These are phyloP conservation scores for Triplophysa siluroides DNA, from an alignment of 2,113 vertebrate species.

Conservation along the genomic window DNA sequence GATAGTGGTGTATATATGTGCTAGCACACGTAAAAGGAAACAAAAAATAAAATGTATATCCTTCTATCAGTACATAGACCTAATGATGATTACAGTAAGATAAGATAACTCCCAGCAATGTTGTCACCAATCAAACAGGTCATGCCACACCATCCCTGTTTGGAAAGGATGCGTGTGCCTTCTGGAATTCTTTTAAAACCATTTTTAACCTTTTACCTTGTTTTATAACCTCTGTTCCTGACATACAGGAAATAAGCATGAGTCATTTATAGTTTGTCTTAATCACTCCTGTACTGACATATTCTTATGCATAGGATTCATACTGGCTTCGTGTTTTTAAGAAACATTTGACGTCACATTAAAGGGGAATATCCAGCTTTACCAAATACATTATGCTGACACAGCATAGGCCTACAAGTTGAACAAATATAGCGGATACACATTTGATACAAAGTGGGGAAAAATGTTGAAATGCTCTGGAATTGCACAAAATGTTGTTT, in stretches of 20 bases:
- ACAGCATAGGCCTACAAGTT: background rate
- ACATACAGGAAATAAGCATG: conserved; percentile 24
- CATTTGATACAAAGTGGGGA: no score
- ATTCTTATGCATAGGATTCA: background rate
- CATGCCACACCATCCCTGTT: background rate
- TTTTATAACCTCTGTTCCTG: conserved; percentile 7
- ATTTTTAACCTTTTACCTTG: background rate
- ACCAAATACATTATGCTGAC: background rate
- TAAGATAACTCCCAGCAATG: background rate
- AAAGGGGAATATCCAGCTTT: conserved; percentile 6
- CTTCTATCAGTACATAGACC: background rate
- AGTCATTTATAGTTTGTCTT: conserved; percentile 39
- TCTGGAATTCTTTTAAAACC: no score
- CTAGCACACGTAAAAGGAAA: background rate
- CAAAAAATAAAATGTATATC: background rate
- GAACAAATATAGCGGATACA: background rate
- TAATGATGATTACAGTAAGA: background rate
- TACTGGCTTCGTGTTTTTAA: background rate
- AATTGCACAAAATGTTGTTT: background rate
- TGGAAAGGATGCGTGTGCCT: background rate
- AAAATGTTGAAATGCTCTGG: background rate
- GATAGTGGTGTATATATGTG: background rate
- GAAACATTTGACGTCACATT: background rate
- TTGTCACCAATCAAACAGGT: background rate
- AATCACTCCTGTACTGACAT: conserved; percentile 5